Evolutionary conservation across 2,113 vertebrate species (phyloP), one percentile per base, ranked within the genome.

Genomic region (Noturus placidus): DNA sequence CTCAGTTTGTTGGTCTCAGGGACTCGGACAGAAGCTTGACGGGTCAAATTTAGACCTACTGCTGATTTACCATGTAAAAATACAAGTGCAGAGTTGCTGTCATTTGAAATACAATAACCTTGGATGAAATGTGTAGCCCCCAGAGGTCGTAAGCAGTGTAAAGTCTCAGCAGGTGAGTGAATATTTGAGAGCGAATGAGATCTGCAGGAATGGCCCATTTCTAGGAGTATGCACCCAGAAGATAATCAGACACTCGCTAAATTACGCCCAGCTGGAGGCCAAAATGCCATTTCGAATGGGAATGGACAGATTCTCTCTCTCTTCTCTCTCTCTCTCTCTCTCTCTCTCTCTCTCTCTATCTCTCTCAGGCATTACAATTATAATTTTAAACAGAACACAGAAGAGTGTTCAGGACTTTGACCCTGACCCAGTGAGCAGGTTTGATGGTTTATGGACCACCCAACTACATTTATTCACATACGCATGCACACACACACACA

Each of bases 191-290:
- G 90, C 87, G 85, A 83, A 92, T 88, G 91, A 92, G 89, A 19
- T 1, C 86, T 88, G 91, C 82, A 83, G 83, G 84, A 85, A 90
- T 91, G 82, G 93, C 85, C 89, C 42, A 87, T 88, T 86, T 89
- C 87, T 82, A 86, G 88, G 86, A 92, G 89, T 69, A 89, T 89
- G 91, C 8, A 79, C 74, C 90, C 84, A 88, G 90, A 35, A 86
- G 82, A 90, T 92, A 95, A 95, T 90, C 93, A 92, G 90, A 90
- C 86, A 88, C 89, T 92, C 91, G 91, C 90, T 89, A 93, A 96
- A 96, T 95, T 92, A 93, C 89, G 81, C 95, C 87, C 93, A 92
- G 88, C 82, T 95, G 94, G 91, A 93, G 91, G 88, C 63, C 57
- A 87, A 85, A 38, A 61, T 70, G 72, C 35, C 17, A 27, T 78